Conservation (phyloP, 2,113 vertebrate species). For the Nothobranchius furzeri region DNA sequence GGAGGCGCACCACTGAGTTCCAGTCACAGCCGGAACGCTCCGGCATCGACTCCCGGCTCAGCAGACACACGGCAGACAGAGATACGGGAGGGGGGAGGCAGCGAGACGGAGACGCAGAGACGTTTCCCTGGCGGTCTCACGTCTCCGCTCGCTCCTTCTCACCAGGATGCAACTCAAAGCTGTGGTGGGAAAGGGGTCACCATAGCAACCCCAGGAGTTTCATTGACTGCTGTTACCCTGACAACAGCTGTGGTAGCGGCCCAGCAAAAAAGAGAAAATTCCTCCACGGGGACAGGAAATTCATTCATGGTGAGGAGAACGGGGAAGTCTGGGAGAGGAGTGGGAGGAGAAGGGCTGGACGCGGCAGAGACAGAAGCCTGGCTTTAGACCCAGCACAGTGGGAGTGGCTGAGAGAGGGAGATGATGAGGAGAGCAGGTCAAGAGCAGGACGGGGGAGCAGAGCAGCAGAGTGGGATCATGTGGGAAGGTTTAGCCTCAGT, state of each 20-base stretch:
- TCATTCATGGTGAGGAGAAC: conserved; percentile 57
- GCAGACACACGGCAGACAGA: conserved; percentile 49
- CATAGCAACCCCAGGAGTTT: conserved; percentile 77
- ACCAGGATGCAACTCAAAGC: conserved; percentile 61
- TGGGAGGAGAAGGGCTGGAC: conserved; percentile 26
- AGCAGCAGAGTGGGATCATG: conserved; percentile 46
- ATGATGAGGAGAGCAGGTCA: conserved; percentile 21
- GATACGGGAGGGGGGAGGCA: conserved; percentile 32
- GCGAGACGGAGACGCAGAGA: conserved; percentile 24
- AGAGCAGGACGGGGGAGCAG: conserved; percentile 40
- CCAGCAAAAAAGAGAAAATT: conserved; percentile 65
- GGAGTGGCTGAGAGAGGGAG: conserved; percentile 58
- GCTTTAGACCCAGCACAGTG: conserved; percentile 57
- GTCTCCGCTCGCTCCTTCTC: conserved; percentile 61
- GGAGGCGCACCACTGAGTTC: conserved; percentile 48
- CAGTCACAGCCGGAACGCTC: conserved; percentile 49
- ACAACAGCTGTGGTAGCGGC: conserved; percentile 69
- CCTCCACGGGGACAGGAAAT: conserved; percentile 66
- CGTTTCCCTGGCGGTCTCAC: conserved; percentile 67
- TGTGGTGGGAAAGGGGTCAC: conserved; percentile 75
- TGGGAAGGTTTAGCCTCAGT: conserved; percentile 49
- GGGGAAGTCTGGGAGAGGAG: conserved; percentile 43
- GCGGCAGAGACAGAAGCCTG: conserved; percentile 44
- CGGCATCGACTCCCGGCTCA: conserved; percentile 38
- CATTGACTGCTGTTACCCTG: conserved; percentile 77